A percentile compares a stretch with the other conserved stretches of the same genome.
Evolutionary conservation across 2,113 vertebrate species (phyloP).

Genomic region (Sakesphorus luctuosus): DNA sequence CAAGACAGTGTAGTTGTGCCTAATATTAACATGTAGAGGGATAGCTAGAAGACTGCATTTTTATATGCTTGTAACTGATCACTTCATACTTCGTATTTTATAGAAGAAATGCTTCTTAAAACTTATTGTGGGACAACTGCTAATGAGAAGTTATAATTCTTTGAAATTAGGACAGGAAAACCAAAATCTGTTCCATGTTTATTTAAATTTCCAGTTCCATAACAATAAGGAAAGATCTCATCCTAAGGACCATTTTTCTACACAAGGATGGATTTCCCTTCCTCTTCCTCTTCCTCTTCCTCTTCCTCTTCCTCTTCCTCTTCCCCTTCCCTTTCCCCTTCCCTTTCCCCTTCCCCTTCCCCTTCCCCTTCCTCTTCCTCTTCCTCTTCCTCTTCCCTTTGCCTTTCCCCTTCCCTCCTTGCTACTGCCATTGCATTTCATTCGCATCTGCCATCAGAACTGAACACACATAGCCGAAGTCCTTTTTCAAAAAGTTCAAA

Average conservation of each 20-base stretch:
- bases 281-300: not conserved
- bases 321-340: no score
- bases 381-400: not conserved
- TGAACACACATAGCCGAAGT: not conserved
- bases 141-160: not conserved
- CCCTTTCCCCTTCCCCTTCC: not conserved
- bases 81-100: not conserved
- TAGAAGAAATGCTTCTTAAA: not conserved
- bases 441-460: not conserved
- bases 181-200: rapidly evolving
- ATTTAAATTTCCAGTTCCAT: not conserved
- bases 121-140: not conserved
- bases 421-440: not conserved
- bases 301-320: not conserved
- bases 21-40: not conserved
- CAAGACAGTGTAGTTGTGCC: not conserved
- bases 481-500: not conserved
- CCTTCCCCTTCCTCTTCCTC: not conserved
- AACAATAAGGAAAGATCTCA: not conserved
- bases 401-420: not conserved
- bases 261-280: not conserved
- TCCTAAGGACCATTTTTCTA: not conserved
- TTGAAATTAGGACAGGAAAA: not conserved
- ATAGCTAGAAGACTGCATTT: not conserved
- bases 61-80: not conserved